These are phyloP conservation scores for Scaptodrosophila lebanonensis DNA, from an alignment of 1,140 invertebrate genomes.

Conservation along the genomic window DNA sequence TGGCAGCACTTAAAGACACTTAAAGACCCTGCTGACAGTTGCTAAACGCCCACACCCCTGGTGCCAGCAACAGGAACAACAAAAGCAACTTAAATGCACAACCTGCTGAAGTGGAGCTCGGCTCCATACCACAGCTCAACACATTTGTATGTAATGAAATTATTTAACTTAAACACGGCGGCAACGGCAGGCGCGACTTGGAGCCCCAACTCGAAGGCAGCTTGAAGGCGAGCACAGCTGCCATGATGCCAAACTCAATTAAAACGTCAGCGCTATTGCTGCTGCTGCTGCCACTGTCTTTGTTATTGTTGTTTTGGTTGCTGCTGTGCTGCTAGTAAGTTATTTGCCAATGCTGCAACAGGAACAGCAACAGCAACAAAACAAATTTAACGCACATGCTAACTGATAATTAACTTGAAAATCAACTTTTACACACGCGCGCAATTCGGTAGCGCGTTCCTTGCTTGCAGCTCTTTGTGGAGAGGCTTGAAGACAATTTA, in stretches of 20 bases:
- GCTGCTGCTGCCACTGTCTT: constrained; percentile 2
- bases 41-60: not conserved
- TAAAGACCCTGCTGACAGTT: not conserved
- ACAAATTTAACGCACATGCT: constrained; percentile 55
- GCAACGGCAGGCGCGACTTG: constrained; percentile 40
- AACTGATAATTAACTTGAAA: constrained; percentile 72
- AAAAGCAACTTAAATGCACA: constrained; percentile 22
- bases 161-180: constrained; percentile 65
- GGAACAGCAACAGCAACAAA: constrained; percentile 26
- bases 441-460: constrained; percentile 31
- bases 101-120: not conserved
- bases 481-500: constrained; percentile 18
- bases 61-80: not conserved
- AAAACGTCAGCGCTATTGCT: constrained; percentile 53
- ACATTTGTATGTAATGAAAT: constrained; percentile 68
- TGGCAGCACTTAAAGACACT: constrained; percentile 9
- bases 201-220: constrained; percentile 11
- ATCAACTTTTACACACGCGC: constrained; percentile 50
- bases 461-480: not conserved
- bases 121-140: constrained; percentile 1
- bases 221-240: constrained; percentile 38
- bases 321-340: constrained; percentile 9
- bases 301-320: not conserved
- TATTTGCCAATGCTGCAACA: constrained; percentile 27
- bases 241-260: constrained; percentile 66